These are phyloP conservation scores for Glaucopsyche alexis DNA, from an alignment of 2,888 invertebrate genomes.

Conservation along the genomic window DNA sequence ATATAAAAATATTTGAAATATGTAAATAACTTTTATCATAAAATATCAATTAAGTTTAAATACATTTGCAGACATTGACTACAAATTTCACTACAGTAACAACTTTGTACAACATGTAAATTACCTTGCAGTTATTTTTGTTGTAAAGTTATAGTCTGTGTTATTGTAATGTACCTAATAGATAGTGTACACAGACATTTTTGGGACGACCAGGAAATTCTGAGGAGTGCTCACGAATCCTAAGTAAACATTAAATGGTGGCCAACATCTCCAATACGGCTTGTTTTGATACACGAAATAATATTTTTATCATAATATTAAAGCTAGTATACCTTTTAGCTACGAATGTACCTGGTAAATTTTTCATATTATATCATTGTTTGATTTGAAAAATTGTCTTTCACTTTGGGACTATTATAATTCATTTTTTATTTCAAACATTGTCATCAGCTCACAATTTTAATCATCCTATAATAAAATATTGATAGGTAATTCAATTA, in stretches of 20 bases:
- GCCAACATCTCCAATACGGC: conserved; percentile 18
- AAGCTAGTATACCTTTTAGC: not conserved
- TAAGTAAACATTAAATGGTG: conserved; percentile 30
- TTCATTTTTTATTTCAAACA: too few relatives aligned
- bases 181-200: not conserved
- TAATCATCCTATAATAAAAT: too few relatives aligned
- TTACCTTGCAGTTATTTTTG: not conserved
- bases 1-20: too few relatives aligned
- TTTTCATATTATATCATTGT: not conserved
- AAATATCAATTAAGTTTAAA: too few relatives aligned
- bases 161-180: not conserved
- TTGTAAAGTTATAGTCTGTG: not conserved
- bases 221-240: conserved; percentile 22
- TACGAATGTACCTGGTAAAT: not conserved
- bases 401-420: too few relatives aligned
- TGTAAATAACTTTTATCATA: too few relatives aligned
- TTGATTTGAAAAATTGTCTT: not conserved
- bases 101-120: not conserved
- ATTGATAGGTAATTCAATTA: too few relatives aligned
- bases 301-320: not conserved
- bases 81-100: too few relatives aligned
- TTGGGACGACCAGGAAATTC: not conserved
- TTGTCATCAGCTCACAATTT: too few relatives aligned
- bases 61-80: too few relatives aligned
- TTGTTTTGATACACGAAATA: conserved; percentile 17